These are phyloP conservation scores for Arbacia lixula DNA, from an alignment of 53 echinoderm and acorn worm species.

Conservation along the genomic window DNA sequence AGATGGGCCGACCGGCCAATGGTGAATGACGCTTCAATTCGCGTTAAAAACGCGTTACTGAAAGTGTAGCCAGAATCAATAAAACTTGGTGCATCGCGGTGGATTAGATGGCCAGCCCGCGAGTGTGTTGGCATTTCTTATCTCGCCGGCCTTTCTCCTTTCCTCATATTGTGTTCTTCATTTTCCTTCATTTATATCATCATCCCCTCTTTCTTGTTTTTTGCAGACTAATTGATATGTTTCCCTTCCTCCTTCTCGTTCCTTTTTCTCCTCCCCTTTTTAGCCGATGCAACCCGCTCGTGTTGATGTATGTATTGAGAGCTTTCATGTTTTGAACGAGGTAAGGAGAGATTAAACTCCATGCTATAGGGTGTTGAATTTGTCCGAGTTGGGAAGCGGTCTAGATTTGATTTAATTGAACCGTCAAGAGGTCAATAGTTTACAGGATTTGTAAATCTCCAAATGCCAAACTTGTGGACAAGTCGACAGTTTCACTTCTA, in stretches of 20 bases:
- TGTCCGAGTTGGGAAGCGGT: too few species aligned
- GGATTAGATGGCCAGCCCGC: constrained; percentile 25
- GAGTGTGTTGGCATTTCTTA: constrained; percentile 54
- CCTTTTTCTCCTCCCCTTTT: neutral
- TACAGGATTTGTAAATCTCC: too few species aligned
- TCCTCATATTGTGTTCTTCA: neutral
- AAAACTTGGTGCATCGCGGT: constrained; percentile 1
- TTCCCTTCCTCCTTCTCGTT: neutral
- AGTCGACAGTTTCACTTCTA: too few species aligned
- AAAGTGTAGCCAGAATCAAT: constrained; percentile 58
- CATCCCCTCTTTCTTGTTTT: constrained; percentile 2
- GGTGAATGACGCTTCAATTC: constrained; percentile 52
- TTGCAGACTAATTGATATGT: constrained; percentile 1
- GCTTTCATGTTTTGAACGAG: neutral
- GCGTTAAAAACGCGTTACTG: constrained; percentile 57
- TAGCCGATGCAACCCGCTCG: neutral
- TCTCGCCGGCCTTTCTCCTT: constrained; percentile 2
- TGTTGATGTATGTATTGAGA: constrained; percentile 34
- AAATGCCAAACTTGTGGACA: too few species aligned
- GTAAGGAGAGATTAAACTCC: too few species aligned
- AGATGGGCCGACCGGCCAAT: constrained; percentile 6
- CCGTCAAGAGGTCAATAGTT: constrained; percentile 25
- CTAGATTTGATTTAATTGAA: neutral
- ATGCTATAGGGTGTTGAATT: too few species aligned
- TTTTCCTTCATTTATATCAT: neutral